Evolutionary conservation across 2,113 vertebrate genomes (phyloP), one percentile per base, ranked within the genome.

Genomic region (Myiagra hebetior): DNA sequence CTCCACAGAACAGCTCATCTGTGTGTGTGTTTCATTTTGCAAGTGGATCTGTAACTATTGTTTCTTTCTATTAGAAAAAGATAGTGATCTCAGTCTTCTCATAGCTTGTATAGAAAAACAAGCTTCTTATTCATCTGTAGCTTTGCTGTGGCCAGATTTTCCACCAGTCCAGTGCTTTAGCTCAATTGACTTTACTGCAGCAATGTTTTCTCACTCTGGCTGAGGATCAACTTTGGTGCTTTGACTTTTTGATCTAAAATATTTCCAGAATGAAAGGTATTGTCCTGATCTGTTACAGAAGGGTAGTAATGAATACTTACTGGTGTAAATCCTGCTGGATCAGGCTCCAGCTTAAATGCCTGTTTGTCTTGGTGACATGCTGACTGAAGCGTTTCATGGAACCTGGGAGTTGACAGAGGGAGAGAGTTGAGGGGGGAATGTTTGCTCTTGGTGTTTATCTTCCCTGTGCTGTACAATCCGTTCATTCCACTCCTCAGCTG

Each of bases 361-460:
- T 84, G 37, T 74, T 95, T 95, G 11, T 63, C 76, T 52, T 76
- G 73, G 76, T 28, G 87, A 53, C 63, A 21, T 62, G 89, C 89
- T 97, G 84, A 91, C 68, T 57, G 84, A 81, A 81, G 84, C 55
- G 44, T 80, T 95, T 89, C 37, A 42, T 62, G 73, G 76, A 77
- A 57, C 26, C 55, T 89, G 80, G 74, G 37, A 5, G 68, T 55
- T 88, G 59, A 76, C 72, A 82, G 86, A 55, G 42, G 31, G 35
- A 56, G n/a, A 65, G 70, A 59, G 65, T 1, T 7, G n/a, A 88
- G 72, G 77, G 67, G 39, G 37, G 30, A 86, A n/a, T 87, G 84
- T 95, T 96, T 92, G 84, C 72, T 60, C 83, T 69, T 9, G 68
- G 63, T 96, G 78, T 95, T 95, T 95, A 2, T 72, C 53, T 60